phyloP scores from a whole-genome alignment of 2,888 invertebrate species.

The Philhelius pedissequus region DNA sequence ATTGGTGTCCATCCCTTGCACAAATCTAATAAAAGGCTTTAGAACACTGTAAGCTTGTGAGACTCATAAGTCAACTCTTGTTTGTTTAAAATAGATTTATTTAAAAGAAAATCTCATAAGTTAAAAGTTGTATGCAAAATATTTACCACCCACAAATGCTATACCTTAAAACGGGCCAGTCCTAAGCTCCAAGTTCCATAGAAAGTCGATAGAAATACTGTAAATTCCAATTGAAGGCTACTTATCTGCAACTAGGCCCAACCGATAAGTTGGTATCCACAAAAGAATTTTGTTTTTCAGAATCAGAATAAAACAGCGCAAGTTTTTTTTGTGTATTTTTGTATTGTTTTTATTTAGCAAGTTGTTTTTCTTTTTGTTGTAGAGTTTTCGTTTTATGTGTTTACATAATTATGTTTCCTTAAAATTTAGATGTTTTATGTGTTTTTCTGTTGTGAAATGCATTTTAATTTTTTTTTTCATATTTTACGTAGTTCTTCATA shows the following conservation, averaged over 20 bases:
- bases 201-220: background rate
- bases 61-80: too few relatives aligned
- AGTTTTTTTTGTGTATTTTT: conserved; percentile 24
- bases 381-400: conserved; percentile 31
- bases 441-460: conserved; percentile 15
- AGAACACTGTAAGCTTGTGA: too few relatives aligned
- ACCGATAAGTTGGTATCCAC: background rate
- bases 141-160: too few relatives aligned
- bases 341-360: conserved; percentile 60
- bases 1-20: too few relatives aligned
- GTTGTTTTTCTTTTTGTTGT: conserved; percentile 17
- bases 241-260: background rate
- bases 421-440: conserved; percentile 53
- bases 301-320: conserved; percentile 44
- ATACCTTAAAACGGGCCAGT: background rate
- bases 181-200: background rate
- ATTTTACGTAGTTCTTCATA: conserved; percentile 6
- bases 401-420: conserved; percentile 50
- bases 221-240: background rate
- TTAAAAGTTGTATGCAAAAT: too few relatives aligned
- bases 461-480: conserved; percentile 5
- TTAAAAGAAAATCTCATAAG: too few relatives aligned
- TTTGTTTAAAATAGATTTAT: too few relatives aligned
- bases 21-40: too few relatives aligned
- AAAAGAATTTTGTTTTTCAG: too few relatives aligned